These are phyloP conservation scores for Nasua narica DNA, from an alignment of 2,797 vertebrate species.

Conservation along the genomic window DNA sequence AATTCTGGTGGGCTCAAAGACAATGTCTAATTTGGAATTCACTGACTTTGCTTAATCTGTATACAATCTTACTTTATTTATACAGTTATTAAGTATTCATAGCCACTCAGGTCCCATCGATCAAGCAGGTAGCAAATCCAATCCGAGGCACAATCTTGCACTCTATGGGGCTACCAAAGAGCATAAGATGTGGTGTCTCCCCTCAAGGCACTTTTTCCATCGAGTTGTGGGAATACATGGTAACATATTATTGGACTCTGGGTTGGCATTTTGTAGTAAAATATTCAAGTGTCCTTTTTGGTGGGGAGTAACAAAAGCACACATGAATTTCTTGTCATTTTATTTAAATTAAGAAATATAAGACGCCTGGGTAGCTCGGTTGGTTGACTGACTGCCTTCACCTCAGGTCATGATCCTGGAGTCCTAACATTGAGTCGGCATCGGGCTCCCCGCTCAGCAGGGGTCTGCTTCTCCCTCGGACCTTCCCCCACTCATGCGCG, in stretches of 20 bases:
- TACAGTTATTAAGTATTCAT: neutral
- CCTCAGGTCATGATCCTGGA: too few relatives aligned
- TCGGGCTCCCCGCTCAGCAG: too few relatives aligned
- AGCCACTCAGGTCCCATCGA: neutral
- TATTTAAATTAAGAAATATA: neutral
- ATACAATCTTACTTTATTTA: neutral
- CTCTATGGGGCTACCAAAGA: neutral
- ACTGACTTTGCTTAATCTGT: neutral
- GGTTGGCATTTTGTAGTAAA: neutral
- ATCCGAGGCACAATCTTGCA: neutral
- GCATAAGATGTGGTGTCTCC: neutral
- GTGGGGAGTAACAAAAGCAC: neutral
- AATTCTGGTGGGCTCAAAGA: neutral
- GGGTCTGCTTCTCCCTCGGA: too few relatives aligned
- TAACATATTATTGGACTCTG: neutral
- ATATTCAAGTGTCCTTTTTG: neutral
- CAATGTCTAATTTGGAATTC: constrained; percentile 12
- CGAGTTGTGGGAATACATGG: neutral
- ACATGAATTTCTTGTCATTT: constrained; percentile 38
- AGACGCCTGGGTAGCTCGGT: too few relatives aligned
- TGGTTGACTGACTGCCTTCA: too few relatives aligned
- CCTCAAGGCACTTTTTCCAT: neutral
- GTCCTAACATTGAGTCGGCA: fast-evolving
- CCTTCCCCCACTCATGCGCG: too few relatives aligned
- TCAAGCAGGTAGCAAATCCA: neutral